Evolutionary conservation across 2,113 vertebrate genomes (phyloP).

Genomic region (zebrafish (Danio rerio)): DNA sequence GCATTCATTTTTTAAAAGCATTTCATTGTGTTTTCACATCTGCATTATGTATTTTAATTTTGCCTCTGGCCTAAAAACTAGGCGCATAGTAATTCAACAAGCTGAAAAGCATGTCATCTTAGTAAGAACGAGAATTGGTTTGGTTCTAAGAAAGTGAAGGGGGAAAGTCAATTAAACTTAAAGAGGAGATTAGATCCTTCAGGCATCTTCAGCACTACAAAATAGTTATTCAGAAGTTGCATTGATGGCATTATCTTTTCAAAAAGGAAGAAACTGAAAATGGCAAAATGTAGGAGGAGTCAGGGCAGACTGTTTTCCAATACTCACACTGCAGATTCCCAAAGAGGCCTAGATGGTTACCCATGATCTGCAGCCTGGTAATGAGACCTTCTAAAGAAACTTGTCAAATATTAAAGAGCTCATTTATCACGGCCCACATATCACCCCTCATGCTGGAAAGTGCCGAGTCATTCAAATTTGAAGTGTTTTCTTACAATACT

Average conservation of each 20-base stretch:
- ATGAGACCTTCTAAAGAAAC: constrained; percentile 57
- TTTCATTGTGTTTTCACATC: too few relatives aligned
- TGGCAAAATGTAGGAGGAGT: not conserved
- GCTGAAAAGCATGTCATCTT: not conserved
- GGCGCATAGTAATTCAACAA: not conserved
- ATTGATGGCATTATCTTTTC: constrained; percentile 1
- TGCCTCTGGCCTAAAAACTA: not conserved
- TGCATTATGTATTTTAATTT: too few relatives aligned
- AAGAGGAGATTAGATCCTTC: not conserved
- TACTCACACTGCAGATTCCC: constrained; percentile 33
- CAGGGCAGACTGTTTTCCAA: constrained; percentile 8
- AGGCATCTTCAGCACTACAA: not conserved
- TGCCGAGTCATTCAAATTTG: constrained; percentile 45
- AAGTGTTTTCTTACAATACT: constrained; percentile 30
- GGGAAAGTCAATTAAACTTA: not conserved
- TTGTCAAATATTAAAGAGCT: constrained; percentile 59
- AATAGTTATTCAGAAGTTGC: not conserved
- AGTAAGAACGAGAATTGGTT: not conserved
- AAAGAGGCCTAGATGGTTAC: constrained; percentile 34
- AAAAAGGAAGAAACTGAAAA: constrained; percentile 21
- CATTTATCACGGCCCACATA: constrained; percentile 41
- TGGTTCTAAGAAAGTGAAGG: not conserved
- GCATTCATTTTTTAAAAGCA: too few relatives aligned
- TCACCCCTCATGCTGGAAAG: constrained; percentile 18
- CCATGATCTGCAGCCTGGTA: constrained; percentile 51